Conservation (phyloP, 2,113 vertebrate species). For the Motacilla tschutschensis region DNA sequence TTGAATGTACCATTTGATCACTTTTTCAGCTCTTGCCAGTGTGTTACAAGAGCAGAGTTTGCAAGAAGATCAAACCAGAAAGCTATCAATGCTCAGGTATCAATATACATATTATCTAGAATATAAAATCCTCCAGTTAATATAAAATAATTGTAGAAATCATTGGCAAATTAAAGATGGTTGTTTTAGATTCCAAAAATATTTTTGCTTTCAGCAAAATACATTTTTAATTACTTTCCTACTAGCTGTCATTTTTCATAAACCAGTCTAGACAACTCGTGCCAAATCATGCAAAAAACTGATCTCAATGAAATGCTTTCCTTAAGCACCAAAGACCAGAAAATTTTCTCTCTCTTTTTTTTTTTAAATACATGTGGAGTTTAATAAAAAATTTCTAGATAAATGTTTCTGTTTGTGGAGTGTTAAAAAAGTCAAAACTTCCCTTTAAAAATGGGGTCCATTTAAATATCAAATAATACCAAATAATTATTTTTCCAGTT, state of each 20-base stretch:
- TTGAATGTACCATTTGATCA: constrained; percentile 2
- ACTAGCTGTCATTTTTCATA: constrained; percentile 84
- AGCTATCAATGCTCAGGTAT: constrained; percentile 7
- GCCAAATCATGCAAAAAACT: constrained; percentile 77
- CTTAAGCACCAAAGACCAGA: constrained; percentile 63
- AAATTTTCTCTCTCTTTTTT: not conserved
- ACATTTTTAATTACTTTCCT: constrained; percentile 85
- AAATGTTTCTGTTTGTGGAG: not conserved
- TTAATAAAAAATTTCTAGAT: not conserved
- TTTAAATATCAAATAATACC: not conserved
- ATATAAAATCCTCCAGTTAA: constrained; percentile 48
- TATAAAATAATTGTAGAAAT: constrained; percentile 64
- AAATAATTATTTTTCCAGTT: not conserved
- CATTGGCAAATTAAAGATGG: constrained; percentile 76
- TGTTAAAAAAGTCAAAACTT: not conserved
- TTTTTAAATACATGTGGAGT: not conserved
- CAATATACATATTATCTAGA: constrained; percentile 8
- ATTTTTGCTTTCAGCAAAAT: constrained; percentile 85
- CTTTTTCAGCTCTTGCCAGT: not conserved
- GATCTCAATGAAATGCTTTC: constrained; percentile 69
- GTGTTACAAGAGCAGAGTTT: not conserved
- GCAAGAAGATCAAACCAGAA: not conserved
- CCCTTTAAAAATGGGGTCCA: not conserved
- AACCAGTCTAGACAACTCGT: constrained; percentile 74
- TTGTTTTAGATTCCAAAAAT: constrained; percentile 82